Conservation (phyloP, 2,888 invertebrate genomes). For the Gerris lacustris region DNA sequence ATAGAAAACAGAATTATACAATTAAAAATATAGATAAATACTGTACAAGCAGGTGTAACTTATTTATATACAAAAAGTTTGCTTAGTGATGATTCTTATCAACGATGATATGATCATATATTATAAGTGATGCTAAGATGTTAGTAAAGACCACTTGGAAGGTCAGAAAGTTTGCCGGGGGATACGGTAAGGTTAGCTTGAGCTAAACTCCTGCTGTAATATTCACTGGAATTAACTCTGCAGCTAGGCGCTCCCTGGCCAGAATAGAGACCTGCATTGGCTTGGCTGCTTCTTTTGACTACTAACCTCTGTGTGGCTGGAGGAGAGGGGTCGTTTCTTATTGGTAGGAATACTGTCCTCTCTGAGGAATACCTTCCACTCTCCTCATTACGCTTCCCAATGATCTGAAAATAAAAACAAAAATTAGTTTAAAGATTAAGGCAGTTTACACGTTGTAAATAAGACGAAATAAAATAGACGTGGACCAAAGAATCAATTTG, state of each 20-base stretch:
- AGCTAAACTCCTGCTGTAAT: slow-evolving; percentile 26
- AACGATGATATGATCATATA: no score
- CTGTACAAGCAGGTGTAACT: no score
- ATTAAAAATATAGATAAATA: no score
- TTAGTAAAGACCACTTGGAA: slow-evolving; percentile 33
- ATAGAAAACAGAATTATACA: no score
- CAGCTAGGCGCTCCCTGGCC: slow-evolving; percentile 37
- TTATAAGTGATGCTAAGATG: no score
- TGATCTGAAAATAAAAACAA: not conserved
- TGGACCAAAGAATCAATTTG: no score
- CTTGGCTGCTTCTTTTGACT: slow-evolving; percentile 47
- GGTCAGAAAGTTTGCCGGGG: slow-evolving; percentile 31
- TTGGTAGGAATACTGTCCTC: slow-evolving; percentile 29
- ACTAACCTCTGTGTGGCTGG: slow-evolving; percentile 39
- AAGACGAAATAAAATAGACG: no score
- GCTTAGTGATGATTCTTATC: no score
- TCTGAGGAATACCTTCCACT: slow-evolving; percentile 23
- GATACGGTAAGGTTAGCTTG: slow-evolving; percentile 30
- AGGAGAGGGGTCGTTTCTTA: slow-evolving; percentile 22
- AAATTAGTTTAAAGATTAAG: no score
- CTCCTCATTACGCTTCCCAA: slow-evolving; percentile 14
- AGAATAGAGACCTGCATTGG: slow-evolving; percentile 52
- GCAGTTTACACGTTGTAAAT: no score
- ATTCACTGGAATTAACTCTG: slow-evolving; percentile 23
- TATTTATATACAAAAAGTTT: not conserved